These are phyloP conservation scores for Pseudomyrmex cubaensis DNA, from an alignment of 1,140 invertebrate species.

Conservation along the genomic window DNA sequence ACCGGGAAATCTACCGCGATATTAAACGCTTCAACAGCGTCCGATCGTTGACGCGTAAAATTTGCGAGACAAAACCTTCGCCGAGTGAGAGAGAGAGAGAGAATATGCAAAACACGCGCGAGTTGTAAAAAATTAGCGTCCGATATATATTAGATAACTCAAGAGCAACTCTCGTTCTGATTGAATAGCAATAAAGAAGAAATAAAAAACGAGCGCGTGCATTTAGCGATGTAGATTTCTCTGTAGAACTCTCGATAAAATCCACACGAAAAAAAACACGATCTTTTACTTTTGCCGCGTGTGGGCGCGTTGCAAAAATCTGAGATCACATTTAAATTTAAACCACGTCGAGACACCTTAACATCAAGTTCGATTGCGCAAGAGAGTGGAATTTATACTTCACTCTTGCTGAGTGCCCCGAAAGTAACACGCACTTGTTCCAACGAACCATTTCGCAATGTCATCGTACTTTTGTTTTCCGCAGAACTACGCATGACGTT, in stretches of 20 bases:
- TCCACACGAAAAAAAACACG: background rate
- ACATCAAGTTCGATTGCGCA: background rate
- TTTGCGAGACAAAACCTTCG: conserved; percentile 3
- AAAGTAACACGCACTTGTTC: conserved; percentile 14
- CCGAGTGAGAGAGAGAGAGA: background rate
- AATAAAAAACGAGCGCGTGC: background rate
- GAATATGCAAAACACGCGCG: conserved; percentile 1
- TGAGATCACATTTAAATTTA: conserved; percentile 5
- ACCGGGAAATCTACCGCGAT: conserved; percentile 56
- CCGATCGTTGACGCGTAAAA: conserved; percentile 32
- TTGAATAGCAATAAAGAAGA: background rate
- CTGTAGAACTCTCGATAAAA: too few species aligned
- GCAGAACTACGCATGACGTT: conserved; percentile 25
- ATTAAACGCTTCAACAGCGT: conserved; percentile 68
- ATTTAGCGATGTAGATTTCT: background rate
- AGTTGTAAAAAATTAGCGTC: background rate
- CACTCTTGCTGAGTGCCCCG: background rate
- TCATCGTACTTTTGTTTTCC: conserved; percentile 42
- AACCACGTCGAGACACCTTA: background rate
- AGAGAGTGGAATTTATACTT: background rate
- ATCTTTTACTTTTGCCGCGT: background rate
- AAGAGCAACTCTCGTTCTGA: background rate
- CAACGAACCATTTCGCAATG: conserved; percentile 16
- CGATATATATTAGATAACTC: conserved; percentile 11
- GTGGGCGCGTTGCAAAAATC: background rate